These are phyloP conservation scores for Eupsilia transversa DNA, from an alignment of 2,888 invertebrate species.

Conservation along the genomic window DNA sequence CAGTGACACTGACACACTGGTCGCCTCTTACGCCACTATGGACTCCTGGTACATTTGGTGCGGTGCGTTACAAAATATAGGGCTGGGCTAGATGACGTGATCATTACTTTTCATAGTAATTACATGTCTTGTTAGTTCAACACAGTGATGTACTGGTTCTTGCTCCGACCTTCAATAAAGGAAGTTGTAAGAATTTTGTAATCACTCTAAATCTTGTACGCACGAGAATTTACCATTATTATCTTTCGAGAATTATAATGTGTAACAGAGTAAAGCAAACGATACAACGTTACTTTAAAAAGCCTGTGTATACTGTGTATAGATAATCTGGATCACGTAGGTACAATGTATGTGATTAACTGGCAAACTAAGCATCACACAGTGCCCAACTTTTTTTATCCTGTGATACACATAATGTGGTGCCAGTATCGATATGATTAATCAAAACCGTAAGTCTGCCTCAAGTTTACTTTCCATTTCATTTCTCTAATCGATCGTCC, in stretches of 20 bases:
- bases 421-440: background rate
- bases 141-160: constrained; percentile 3
- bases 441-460: background rate
- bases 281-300: constrained; percentile 7
- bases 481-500: constrained; percentile 21
- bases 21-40: background rate
- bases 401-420: background rate
- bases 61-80: constrained; percentile 26
- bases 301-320: no score
- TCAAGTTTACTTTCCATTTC: constrained; percentile 3
- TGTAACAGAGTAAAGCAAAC: background rate
- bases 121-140: constrained; percentile 10
- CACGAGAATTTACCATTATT: background rate
- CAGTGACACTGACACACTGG: background rate
- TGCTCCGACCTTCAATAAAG: constrained; percentile 20
- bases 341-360: background rate
- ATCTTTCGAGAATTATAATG: background rate
- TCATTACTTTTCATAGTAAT: background rate
- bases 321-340: background rate
- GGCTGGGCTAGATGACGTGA: background rate
- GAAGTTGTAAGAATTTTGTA: constrained; percentile 37
- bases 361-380: no score
- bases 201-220: constrained; percentile 9
- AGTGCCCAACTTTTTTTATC: background rate
- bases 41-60: background rate